These are phyloP conservation scores for Peromyscus polionotus DNA, from an alignment of 2,113 vertebrate genomes.

Conservation along the genomic window DNA sequence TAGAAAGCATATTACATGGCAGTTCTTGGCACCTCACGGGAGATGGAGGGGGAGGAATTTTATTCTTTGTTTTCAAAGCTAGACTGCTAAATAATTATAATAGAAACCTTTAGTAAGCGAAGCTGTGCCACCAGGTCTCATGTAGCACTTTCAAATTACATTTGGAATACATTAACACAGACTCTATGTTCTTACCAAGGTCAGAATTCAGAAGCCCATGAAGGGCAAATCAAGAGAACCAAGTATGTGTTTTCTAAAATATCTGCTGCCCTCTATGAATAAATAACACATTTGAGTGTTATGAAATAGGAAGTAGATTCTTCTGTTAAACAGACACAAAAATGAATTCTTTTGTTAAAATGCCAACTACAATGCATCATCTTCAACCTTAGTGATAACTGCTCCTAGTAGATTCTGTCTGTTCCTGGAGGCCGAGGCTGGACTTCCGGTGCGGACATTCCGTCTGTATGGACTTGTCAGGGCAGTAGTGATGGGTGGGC, in stretches of 20 bases:
- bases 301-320: constrained; percentile 14
- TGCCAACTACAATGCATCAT: background rate
- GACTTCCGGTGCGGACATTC: constrained; percentile 23
- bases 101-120: constrained; percentile 38
- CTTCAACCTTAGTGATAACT: background rate
- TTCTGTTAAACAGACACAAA: background rate
- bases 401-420: background rate
- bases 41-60: constrained; percentile 22
- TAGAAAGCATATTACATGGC: constrained; percentile 46
- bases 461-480: background rate
- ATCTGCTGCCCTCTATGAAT: constrained; percentile 36
- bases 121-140: constrained; percentile 46
- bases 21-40: constrained; percentile 51
- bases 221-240: constrained; percentile 54
- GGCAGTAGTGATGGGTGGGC: background rate
- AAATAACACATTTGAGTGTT: constrained; percentile 49
- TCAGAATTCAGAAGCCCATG: constrained; percentile 48
- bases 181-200: constrained; percentile 57
- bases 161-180: constrained; percentile 57
- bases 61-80: constrained; percentile 70
- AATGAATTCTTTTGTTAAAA: background rate
- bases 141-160: constrained; percentile 34
- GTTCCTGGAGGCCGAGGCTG: background rate
- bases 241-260: constrained; percentile 63
- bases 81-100: constrained; percentile 64